Conservation (phyloP, 2,797 vertebrate species). For the Corythornis leucogaster region DNA sequence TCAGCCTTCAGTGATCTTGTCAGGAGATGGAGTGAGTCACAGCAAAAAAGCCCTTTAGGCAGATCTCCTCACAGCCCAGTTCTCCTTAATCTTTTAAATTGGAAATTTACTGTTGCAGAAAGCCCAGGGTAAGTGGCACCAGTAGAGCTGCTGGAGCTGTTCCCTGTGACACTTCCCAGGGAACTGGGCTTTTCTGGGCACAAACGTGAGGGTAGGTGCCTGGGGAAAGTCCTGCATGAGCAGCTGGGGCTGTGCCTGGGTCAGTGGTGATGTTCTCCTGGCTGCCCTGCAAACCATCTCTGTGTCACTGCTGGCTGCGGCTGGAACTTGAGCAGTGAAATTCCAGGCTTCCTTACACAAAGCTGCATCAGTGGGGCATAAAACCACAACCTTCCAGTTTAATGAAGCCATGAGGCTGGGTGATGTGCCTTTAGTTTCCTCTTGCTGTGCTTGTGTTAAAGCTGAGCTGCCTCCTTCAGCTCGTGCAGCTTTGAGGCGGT, state of each 20-base stretch:
- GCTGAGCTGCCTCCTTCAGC: not conserved
- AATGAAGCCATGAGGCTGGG: not conserved
- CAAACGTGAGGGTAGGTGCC: fast-evolving
- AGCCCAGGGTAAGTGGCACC: not conserved
- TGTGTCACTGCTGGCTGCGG: not conserved
- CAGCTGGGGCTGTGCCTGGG: fast-evolving
- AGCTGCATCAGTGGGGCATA: not conserved
- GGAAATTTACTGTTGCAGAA: not conserved
- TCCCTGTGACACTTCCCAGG: fast-evolving
- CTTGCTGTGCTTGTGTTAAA: not conserved
- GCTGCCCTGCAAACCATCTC: not conserved
- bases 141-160: not conserved
- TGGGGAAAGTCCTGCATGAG: fast-evolving
- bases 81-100: not conserved
- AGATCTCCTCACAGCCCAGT: not conserved
- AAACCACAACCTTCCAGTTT: not conserved
- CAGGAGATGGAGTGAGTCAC: not conserved
- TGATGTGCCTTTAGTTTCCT: not conserved
- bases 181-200: fast-evolving
- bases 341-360: no score
- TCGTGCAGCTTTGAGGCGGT: not conserved
- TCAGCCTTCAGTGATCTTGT: not conserved
- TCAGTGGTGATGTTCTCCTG: fast-evolving
- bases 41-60: not conserved
- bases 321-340: not conserved